A percentile compares a stretch with the other conserved stretches of the same genome.
phyloP scores from a whole-genome alignment of 1,140 invertebrate genomes.

The Monomorium pharaonis region DNA sequence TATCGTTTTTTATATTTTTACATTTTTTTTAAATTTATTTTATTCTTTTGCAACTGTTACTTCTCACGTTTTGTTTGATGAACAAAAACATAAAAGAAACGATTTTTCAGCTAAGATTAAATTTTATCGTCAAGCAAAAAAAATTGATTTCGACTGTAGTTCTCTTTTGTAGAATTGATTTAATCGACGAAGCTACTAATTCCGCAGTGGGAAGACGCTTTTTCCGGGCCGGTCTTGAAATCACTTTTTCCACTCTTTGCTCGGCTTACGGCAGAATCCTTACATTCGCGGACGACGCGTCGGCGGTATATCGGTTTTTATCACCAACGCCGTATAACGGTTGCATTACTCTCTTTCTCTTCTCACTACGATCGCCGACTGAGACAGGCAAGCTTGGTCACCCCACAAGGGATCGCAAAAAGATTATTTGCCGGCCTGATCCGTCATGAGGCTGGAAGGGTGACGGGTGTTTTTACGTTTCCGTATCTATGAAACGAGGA shows the following conservation, averaged over 20 bases:
- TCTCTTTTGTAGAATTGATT: slow-evolving; percentile 33
- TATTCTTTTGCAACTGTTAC: too few relatives aligned
- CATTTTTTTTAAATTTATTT: too few relatives aligned
- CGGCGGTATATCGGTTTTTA: slow-evolving; percentile 67
- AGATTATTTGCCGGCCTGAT: slow-evolving; percentile 73
- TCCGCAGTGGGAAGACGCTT: slow-evolving; percentile 12
- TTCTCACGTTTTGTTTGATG: not conserved
- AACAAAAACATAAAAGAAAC: not conserved
- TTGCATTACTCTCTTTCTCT: slow-evolving; percentile 47
- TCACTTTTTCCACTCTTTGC: slow-evolving; percentile 45
- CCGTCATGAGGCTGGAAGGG: slow-evolving; percentile 67
- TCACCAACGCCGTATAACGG: slow-evolving; percentile 65
- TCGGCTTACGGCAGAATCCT: slow-evolving; percentile 50
- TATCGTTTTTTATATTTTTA: too few relatives aligned
- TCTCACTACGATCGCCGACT: slow-evolving; percentile 24
- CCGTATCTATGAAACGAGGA: slow-evolving; percentile 56
- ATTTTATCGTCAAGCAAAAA: not conserved
- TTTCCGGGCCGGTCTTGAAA: slow-evolving; percentile 26
- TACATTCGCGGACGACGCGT: slow-evolving; percentile 25
- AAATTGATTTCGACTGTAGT: not conserved
- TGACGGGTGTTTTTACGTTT: slow-evolving; percentile 74
- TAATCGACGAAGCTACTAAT: slow-evolving; percentile 38
- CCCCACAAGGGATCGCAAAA: slow-evolving; percentile 69
- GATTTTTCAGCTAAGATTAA: slow-evolving; percentile 6
- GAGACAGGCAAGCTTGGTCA: slow-evolving; percentile 32